Evolutionary conservation across 1,140 invertebrate species (phyloP).

Genomic region (Conopomorpha cramerella): DNA sequence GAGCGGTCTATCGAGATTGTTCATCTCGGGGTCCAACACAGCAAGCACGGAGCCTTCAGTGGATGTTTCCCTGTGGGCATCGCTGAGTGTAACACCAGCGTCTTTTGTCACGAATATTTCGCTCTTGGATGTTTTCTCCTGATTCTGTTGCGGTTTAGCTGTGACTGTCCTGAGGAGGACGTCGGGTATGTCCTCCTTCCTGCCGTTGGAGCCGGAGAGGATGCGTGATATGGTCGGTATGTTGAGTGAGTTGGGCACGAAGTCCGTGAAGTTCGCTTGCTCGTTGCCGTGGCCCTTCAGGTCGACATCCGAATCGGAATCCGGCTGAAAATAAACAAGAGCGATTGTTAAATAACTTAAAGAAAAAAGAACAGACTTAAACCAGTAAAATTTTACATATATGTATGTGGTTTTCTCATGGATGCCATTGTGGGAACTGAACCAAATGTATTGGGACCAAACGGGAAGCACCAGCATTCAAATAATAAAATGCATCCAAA

Average conservation of each 20-base stretch:
- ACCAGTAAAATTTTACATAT: too few species aligned
- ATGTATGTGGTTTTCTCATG: too few species aligned
- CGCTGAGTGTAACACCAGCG: conserved; percentile 39
- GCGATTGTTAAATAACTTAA: too few species aligned
- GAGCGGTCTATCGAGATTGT: conserved; percentile 56
- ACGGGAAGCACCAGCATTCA: too few species aligned
- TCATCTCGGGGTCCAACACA: conserved; percentile 57
- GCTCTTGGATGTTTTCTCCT: conserved; percentile 42
- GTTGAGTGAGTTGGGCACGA: conserved; percentile 66
- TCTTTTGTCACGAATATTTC: conserved; percentile 46
- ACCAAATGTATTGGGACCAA: too few species aligned
- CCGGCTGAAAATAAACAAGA: conserved; percentile 50
- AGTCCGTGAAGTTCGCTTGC: conserved; percentile 64
- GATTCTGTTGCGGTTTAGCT: conserved; percentile 61
- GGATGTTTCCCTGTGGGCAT: conserved; percentile 40
- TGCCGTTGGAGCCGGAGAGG: conserved; percentile 77
- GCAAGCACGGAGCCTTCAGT: conserved; percentile 51
- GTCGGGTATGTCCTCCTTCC: conserved; percentile 78
- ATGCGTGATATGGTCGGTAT: conserved; percentile 78
- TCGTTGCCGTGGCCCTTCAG: conserved; percentile 36
- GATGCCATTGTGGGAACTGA: too few species aligned
- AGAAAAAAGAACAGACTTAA: too few species aligned
- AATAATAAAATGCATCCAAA: too few species aligned
- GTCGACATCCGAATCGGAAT: conserved; percentile 45
- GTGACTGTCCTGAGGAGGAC: conserved; percentile 71